Conservation (phyloP, 2,888 invertebrate genomes). For the Ophraella communa region DNA sequence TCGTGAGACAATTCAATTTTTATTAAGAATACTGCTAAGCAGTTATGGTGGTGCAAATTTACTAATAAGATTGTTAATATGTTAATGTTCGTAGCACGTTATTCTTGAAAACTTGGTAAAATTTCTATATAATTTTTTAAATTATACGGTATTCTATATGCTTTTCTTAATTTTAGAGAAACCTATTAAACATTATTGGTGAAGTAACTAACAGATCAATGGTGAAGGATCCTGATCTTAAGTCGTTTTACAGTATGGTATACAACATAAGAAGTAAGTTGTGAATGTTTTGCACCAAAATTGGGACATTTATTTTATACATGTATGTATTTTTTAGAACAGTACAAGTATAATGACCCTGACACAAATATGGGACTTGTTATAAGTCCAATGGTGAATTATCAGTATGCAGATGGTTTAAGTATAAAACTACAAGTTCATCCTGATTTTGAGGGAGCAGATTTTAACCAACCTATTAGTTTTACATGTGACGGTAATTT, state of each 20-base stretch:
- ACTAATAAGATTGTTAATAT: no score
- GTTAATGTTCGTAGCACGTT: no score
- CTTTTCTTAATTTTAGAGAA: conserved; percentile 53
- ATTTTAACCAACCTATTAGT: conserved; percentile 69
- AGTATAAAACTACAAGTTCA: conserved; percentile 90
- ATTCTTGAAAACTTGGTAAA: background rate
- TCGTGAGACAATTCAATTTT: no score
- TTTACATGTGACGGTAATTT: conserved; percentile 91
- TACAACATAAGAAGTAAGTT: conserved; percentile 76
- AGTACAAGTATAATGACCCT: conserved; percentile 76
- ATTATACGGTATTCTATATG: background rate
- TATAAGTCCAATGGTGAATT: conserved; percentile 85
- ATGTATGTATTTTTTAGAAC: conserved; percentile 64
- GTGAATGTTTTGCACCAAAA: conserved; percentile 10
- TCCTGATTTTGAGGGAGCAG: conserved; percentile 62
- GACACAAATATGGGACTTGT: conserved; percentile 88
- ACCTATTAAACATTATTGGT: conserved; percentile 67
- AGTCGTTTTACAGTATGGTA: conserved; percentile 84
- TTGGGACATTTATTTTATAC: background rate
- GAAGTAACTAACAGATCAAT: conserved; percentile 65
- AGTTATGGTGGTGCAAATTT: no score
- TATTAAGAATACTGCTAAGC: no score
- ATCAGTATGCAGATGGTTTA: conserved; percentile 76
- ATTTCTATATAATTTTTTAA: background rate
- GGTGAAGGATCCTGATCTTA: conserved; percentile 74